A percentile compares a stretch with the other conserved stretches of the same genome.
These are phyloP conservation scores for Synanthedon tipuliformis DNA, from an alignment of 2,888 invertebrate species.

Conservation along the genomic window DNA sequence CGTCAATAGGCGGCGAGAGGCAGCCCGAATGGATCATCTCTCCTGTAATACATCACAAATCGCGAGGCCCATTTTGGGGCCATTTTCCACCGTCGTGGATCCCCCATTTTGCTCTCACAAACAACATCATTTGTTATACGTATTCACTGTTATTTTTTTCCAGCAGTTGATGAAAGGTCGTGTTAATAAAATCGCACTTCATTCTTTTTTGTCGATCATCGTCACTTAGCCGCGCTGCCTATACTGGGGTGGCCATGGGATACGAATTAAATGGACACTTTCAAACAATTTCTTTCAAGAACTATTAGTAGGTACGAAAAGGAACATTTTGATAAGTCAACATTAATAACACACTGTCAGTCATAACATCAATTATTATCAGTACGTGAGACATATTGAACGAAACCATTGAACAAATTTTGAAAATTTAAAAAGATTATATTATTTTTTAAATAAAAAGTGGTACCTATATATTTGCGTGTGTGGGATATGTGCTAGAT, in stretches of 20 bases:
- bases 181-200: conserved; percentile 69
- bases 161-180: conserved; percentile 53
- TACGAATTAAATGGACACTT: not conserved
- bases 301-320: too few relatives aligned
- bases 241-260: conserved; percentile 23
- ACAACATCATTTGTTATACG: conserved; percentile 68
- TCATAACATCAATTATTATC: too few relatives aligned
- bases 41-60: conserved; percentile 36
- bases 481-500: too few relatives aligned
- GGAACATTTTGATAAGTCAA: too few relatives aligned
- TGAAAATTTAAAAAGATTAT: too few relatives aligned
- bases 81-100: conserved; percentile 29
- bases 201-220: conserved; percentile 69
- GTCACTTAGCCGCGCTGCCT: conserved; percentile 54
- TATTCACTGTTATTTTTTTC: conserved; percentile 58
- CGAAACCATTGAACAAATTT: too few relatives aligned
- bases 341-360: too few relatives aligned
- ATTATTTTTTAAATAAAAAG: too few relatives aligned
- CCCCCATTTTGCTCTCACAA: conserved; percentile 34
- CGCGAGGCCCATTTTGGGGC: conserved; percentile 21
- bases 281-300: too few relatives aligned
- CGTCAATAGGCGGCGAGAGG: conserved; percentile 38
- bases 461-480: too few relatives aligned
- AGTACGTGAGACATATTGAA: too few relatives aligned
- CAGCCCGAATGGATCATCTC: conserved; percentile 15